Percentiles rank a stretch among this genome's conserved stretches.
Conservation (phyloP, 1,140 invertebrate species). For the Leguminivora glycinivorella region DNA sequence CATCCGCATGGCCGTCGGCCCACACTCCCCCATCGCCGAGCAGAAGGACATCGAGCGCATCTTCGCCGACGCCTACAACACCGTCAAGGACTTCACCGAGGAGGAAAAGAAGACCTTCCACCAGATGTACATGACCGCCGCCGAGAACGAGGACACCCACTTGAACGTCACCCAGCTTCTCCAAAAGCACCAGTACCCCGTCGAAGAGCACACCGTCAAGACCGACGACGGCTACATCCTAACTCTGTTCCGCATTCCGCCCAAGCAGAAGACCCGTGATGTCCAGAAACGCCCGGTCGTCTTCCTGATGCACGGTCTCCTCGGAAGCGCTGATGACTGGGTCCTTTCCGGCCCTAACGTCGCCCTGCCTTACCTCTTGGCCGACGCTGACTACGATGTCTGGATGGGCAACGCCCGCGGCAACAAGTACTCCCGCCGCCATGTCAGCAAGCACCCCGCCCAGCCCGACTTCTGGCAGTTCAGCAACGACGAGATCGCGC, state of each 20-base stretch:
- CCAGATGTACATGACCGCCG: constrained; percentile 39
- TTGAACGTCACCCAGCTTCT: constrained; percentile 59
- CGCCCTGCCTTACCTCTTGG: constrained; percentile 73
- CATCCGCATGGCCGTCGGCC: constrained; percentile 47
- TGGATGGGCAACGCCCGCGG: constrained; percentile 88
- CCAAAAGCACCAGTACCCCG: constrained; percentile 77
- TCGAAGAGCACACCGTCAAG: constrained; percentile 79
- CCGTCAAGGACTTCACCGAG: constrained; percentile 53
- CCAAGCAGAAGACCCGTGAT: constrained; percentile 42
- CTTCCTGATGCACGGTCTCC: constrained; percentile 84
- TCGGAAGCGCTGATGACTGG: constrained; percentile 83
- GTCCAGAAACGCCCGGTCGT: constrained; percentile 60
- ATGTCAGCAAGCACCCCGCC: constrained; percentile 75
- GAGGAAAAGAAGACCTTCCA: constrained; percentile 54
- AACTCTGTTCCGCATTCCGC: constrained; percentile 80
- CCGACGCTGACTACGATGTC: constrained; percentile 85
- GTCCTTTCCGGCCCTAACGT: constrained; percentile 78
- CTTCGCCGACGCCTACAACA: constrained; percentile 53
- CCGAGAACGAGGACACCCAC: constrained; percentile 44
- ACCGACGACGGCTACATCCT: constrained; percentile 83
- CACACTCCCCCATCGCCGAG: constrained; percentile 38
- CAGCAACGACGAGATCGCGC: constrained; percentile 86
- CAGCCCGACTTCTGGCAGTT: constrained; percentile 77
- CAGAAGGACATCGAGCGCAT: constrained; percentile 54
- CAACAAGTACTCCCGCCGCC: constrained; percentile 83